Percentiles rank a stretch among this genome's conserved stretches.
Evolutionary conservation across 1,140 invertebrate species (phyloP).

Genomic region (Cardiocondyla obscurior): DNA sequence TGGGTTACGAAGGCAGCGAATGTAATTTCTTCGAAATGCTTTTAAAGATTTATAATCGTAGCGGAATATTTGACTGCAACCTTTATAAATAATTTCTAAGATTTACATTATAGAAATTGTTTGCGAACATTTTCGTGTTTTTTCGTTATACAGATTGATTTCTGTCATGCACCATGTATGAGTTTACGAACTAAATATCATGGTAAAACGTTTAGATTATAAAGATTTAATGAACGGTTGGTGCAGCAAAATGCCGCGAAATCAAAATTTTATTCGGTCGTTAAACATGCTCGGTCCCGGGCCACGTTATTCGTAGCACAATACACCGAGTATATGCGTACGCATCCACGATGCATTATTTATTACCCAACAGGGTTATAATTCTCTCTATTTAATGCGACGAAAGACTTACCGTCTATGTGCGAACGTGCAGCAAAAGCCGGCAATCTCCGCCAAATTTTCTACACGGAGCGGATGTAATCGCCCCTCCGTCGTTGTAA

Average conservation of each 20-base stretch:
- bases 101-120: conserved; percentile 8
- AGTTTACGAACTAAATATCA: neutral
- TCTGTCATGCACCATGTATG: neutral
- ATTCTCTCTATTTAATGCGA: conserved; percentile 34
- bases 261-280: conserved; percentile 55
- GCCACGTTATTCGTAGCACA: conserved; percentile 5
- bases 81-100: conserved; percentile 11
- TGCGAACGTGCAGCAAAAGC: neutral
- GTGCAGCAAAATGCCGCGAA: conserved; percentile 30
- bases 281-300: conserved; percentile 12
- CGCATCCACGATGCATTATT: conserved; percentile 38
- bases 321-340: conserved; percentile 1
- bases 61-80: neutral
- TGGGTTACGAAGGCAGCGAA: neutral
- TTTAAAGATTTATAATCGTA: neutral
- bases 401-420: conserved; percentile 33
- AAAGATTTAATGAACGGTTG: conserved; percentile 27
- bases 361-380: conserved; percentile 11
- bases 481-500: neutral
- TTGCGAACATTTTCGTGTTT: neutral
- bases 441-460: conserved; percentile 6
- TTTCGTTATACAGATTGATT: neutral
- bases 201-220: conserved; percentile 20
- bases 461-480: neutral
- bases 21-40: neutral